Evolutionary conservation across 2,113 vertebrate genomes (phyloP), one percentile per base, ranked within the genome.

Genomic region (Nycticebus coucang): DNA sequence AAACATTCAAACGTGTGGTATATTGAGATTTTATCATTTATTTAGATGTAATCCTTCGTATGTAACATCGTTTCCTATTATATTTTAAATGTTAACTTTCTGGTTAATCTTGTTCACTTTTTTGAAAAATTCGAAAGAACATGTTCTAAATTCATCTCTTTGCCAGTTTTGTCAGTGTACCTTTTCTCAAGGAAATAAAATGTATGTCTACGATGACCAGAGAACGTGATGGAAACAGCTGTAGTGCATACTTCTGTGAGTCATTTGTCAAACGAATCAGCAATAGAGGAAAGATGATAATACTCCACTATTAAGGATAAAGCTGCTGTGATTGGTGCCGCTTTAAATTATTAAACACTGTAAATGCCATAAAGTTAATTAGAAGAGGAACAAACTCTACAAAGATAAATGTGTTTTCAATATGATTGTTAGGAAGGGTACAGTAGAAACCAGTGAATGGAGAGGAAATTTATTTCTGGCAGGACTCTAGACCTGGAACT

Each of bases 391-490:
- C 98, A 98, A 98, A 98, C 98, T 98, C 97, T 97, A 96, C 98
- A 94, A 96, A 98, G 98, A 98, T 97, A 98, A 99, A 99, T 98
- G 98, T 99, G 98, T 99, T 99, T 99, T 98, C 98, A 99, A 98
- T 99, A 98, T 98, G 98, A 98, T 97, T 98, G 96, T 98, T 97
- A 95, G 98, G 98, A 97, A 98, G 98, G 98, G 97, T 99, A 98
- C 98, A 98, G 98, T 98, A 98, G 98, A 98, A 98, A 98, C 93
- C 98, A 97, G 98, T 98, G 98, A 98, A 98, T 95, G 98, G 89
- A 98, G 98, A 99, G 99, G 98, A 99, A 99, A 99, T 99, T 98
- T 98, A 98, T 99, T 99, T 99, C 98, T 99, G 99, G 99, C 99
- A 99, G 98, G 96, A 97, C 98, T 98, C 98, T 98, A 99, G 99